Conservation (phyloP, 2,113 vertebrate genomes). For the Scomber colias region DNA sequence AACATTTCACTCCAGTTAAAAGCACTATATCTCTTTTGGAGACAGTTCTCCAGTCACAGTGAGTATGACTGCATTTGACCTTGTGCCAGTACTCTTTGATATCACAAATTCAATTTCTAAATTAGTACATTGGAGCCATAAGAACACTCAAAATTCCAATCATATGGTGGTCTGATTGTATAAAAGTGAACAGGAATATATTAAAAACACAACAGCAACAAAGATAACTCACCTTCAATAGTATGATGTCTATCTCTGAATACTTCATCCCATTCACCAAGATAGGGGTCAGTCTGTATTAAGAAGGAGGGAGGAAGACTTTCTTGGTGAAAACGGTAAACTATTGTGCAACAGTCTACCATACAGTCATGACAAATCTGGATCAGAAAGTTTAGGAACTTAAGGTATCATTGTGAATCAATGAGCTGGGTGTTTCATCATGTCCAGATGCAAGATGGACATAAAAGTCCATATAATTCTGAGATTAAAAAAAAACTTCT, state of each 20-base stretch:
- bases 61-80: no score
- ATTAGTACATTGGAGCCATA: no score
- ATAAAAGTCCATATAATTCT: not conserved
- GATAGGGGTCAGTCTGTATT: conserved; percentile 89
- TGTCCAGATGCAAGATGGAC: conserved; percentile 37
- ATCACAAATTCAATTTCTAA: no score
- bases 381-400: conserved; percentile 73
- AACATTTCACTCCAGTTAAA: not conserved
- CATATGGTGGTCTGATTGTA: no score
- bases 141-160: no score
- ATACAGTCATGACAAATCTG: conserved; percentile 13
- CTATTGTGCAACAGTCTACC: not conserved
- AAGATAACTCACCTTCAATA: conserved; percentile 88
- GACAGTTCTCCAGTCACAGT: not conserved
- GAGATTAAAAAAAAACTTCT: no score
- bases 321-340: not conserved
- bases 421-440: conserved; percentile 76
- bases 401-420: conserved; percentile 69
- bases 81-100: no score
- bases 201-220: not conserved
- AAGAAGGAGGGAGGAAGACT: not conserved
- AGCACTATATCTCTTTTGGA: not conserved
- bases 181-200: no score
- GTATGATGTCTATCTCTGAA: conserved; percentile 96
- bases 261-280: conserved; percentile 97